A percentile compares a stretch with the other conserved stretches of the same genome.
phyloP scores from a whole-genome alignment of 2,797 vertebrate genomes.

The Siniperca scherzeri region DNA sequence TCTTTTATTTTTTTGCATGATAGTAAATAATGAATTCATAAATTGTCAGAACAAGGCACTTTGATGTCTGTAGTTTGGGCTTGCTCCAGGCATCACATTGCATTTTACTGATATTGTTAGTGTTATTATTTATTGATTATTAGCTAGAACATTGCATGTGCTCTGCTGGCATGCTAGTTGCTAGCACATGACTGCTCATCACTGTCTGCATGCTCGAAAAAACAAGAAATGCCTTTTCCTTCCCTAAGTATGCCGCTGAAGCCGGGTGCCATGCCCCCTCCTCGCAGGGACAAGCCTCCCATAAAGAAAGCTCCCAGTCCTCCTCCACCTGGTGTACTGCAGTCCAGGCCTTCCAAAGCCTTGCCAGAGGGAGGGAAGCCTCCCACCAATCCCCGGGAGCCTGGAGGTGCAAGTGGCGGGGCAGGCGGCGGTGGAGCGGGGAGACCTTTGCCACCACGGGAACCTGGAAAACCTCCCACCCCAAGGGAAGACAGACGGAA shows the following conservation, averaged over 20 bases:
- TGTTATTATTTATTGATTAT: constrained; percentile 11
- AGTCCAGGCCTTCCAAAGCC: constrained; percentile 80
- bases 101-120: neutral
- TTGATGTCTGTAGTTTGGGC: neutral
- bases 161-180: constrained; percentile 7
- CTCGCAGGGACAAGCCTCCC: constrained; percentile 89
- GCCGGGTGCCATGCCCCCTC: constrained; percentile 76
- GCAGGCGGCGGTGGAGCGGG: constrained; percentile 72
- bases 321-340: constrained; percentile 77
- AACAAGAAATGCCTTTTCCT: constrained; percentile 37
- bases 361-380: constrained; percentile 86
- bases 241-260: constrained; percentile 75
- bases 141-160: constrained; percentile 11
- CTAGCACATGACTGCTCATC: neutral
- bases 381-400: constrained; percentile 81
- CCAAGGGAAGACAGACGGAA: constrained; percentile 91
- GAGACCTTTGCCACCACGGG: constrained; percentile 84
- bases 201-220: constrained; percentile 40
- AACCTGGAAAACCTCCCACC: constrained; percentile 86
- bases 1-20: neutral
- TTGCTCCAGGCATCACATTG: neutral
- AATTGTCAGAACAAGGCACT: neutral
- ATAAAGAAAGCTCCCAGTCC: constrained; percentile 91
- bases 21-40: neutral
- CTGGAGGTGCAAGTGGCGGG: constrained; percentile 67